Conservation (phyloP, 1,140 invertebrate species). For the Bombus haemorrhoidalis region DNA sequence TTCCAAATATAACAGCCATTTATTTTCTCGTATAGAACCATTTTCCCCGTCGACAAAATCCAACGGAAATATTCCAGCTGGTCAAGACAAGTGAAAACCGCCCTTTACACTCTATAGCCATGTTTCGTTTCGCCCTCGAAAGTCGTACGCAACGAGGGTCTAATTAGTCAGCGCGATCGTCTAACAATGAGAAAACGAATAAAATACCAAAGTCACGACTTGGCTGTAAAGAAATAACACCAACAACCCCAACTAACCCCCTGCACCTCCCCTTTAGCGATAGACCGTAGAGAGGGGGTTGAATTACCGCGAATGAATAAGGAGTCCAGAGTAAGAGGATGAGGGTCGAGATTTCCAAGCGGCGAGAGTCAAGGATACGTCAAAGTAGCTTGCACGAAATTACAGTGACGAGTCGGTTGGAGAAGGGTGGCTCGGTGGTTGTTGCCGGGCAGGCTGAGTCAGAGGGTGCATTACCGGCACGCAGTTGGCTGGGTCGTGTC, state of each 20-base stretch:
- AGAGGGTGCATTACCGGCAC: conserved; percentile 37
- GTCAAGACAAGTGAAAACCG: background rate
- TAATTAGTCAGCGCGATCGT: conserved; percentile 39
- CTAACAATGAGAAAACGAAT: conserved; percentile 34
- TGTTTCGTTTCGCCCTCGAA: background rate
- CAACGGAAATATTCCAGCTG: background rate
- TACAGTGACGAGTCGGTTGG: conserved; percentile 17
- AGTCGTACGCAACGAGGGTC: background rate
- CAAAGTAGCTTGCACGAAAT: conserved; percentile 48
- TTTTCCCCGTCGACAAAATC: background rate
- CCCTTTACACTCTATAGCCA: background rate
- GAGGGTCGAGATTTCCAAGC: conserved; percentile 31
- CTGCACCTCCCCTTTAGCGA: background rate
- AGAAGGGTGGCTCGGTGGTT: background rate
- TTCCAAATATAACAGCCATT: background rate
- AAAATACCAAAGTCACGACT: conserved; percentile 21
- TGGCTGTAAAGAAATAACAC: conserved; percentile 10
- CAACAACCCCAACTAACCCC: background rate
- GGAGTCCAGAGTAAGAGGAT: background rate
- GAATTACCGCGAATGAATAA: conserved; percentile 33
- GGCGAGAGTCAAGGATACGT: conserved; percentile 51
- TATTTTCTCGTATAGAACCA: background rate
- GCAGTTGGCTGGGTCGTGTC: conserved; percentile 27
- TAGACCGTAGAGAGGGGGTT: background rate
- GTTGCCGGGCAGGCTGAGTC: conserved; percentile 21